These are phyloP conservation scores for Hyposoter dolosus DNA, from an alignment of 2,888 invertebrate genomes.

Conservation along the genomic window DNA sequence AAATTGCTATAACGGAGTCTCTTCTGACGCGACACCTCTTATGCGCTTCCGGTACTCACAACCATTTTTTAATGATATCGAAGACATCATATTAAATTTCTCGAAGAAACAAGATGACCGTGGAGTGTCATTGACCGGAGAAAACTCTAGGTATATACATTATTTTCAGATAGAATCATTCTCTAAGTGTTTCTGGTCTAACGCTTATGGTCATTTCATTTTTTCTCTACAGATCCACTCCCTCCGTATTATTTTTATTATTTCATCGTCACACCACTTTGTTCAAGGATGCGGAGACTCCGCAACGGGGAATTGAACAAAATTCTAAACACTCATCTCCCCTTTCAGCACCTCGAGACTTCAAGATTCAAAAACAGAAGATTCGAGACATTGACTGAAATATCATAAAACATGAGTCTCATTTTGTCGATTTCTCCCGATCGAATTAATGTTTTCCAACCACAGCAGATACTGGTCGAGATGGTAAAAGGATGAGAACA, in stretches of 20 bases:
- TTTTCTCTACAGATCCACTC: constrained; percentile 20
- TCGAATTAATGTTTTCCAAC: background rate
- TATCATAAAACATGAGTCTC: background rate
- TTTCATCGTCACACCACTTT: constrained; percentile 47
- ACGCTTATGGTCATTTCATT: constrained; percentile 55
- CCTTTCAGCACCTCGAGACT: background rate
- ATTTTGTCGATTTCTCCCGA: background rate
- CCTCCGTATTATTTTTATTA: constrained; percentile 63
- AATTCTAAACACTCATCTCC: constrained; percentile 12
- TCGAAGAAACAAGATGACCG: constrained; percentile 55
- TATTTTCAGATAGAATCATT: constrained; percentile 53
- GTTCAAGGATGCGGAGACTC: constrained; percentile 56
- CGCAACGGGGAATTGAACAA: constrained; percentile 27
- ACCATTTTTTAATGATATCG: constrained; percentile 67
- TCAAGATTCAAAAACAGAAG: background rate
- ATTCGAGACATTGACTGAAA: background rate
- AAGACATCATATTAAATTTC: constrained; percentile 50
- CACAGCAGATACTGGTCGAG: background rate
- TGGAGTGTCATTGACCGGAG: constrained; percentile 64
- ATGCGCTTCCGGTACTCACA: constrained; percentile 63
- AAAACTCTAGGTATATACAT: constrained; percentile 5
- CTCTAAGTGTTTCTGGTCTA: constrained; percentile 53
- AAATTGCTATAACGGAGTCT: constrained; percentile 65
- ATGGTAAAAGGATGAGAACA: background rate
- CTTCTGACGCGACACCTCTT: constrained; percentile 49